Percentiles rank a stretch among this genome's conserved stretches.
Evolutionary conservation across 1,140 invertebrate genomes (phyloP).

Genomic region (Melitaea cinxia): DNA sequence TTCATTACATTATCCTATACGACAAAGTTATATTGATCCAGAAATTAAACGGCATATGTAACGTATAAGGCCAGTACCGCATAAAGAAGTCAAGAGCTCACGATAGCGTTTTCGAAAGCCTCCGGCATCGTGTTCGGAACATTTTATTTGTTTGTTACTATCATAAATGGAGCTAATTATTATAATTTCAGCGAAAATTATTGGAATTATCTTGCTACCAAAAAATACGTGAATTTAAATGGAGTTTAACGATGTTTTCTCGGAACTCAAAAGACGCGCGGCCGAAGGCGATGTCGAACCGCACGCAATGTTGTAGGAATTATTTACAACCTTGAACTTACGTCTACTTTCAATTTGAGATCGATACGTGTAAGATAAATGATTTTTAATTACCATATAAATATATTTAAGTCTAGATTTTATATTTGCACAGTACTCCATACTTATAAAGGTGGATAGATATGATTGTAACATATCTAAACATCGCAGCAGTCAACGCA

Average conservation of each 20-base stretch:
- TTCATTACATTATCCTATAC: not conserved
- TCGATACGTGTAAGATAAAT: not conserved
- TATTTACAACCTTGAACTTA: constrained; percentile 67
- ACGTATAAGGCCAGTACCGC: not conserved
- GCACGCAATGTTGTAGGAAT: constrained; percentile 60
- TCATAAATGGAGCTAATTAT: constrained; percentile 79
- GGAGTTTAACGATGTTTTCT: constrained; percentile 78
- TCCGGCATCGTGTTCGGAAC: constrained; percentile 48
- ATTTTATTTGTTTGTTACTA: constrained; percentile 81
- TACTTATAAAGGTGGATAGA: not conserved
- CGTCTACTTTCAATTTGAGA: constrained; percentile 17
- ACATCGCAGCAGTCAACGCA: too few species aligned
- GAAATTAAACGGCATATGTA: constrained; percentile 13
- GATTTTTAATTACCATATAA: not conserved
- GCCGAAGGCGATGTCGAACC: constrained; percentile 49
- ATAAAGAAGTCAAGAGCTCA: constrained; percentile 13
- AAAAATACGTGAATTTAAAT: constrained; percentile 67
- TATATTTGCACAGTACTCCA: not conserved
- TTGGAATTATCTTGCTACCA: constrained; percentile 80
- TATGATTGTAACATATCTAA: too few species aligned
- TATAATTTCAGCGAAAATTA: constrained; percentile 79
- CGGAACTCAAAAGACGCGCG: constrained; percentile 56
- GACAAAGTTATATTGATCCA: not conserved
- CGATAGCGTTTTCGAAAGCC: constrained; percentile 3
- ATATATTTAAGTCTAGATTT: not conserved